Evolutionary conservation across 2,113 vertebrate genomes (phyloP).

Genomic region (Dascyllus trimaculatus): DNA sequence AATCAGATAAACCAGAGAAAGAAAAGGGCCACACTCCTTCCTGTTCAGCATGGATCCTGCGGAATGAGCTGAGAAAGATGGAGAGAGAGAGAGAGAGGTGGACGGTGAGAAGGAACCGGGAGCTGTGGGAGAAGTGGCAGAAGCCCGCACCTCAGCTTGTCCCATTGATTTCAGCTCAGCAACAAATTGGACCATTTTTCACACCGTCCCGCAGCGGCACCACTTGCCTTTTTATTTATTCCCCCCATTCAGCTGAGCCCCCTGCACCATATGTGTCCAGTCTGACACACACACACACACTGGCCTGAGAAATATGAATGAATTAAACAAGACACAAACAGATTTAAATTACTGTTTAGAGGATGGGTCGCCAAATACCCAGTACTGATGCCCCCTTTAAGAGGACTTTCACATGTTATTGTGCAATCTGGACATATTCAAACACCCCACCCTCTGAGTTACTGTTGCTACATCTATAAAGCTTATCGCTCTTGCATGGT

Average conservation of each 20-base stretch:
- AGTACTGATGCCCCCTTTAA: neutral
- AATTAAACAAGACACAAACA: constrained; percentile 30
- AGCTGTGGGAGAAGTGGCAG: constrained; percentile 41
- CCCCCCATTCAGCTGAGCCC: constrained; percentile 41
- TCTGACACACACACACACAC: constrained; percentile 4
- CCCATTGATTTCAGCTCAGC: constrained; percentile 77
- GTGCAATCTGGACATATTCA: too few species aligned
- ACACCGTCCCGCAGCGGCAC: constrained; percentile 42
- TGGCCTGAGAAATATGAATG: neutral
- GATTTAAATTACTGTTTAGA: neutral
- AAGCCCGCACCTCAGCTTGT: constrained; percentile 50
- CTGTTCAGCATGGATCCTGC: neutral
- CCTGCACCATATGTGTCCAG: constrained; percentile 38
- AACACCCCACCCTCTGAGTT: too few species aligned
- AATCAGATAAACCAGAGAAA: constrained; percentile 25
- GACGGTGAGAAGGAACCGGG: constrained; percentile 15
- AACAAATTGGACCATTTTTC: constrained; percentile 78
- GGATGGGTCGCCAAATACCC: neutral
- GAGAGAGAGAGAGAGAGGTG: constrained; percentile 18
- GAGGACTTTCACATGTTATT: neutral
- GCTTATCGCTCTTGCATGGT: too few species aligned
- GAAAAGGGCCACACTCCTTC: constrained; percentile 4
- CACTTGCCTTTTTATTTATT: constrained; percentile 71
- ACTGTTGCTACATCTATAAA: too few species aligned
- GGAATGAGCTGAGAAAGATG: constrained; percentile 19